Evolutionary conservation across 2,888 invertebrate genomes (phyloP).

Genomic region (Choreutis nemorana): DNA sequence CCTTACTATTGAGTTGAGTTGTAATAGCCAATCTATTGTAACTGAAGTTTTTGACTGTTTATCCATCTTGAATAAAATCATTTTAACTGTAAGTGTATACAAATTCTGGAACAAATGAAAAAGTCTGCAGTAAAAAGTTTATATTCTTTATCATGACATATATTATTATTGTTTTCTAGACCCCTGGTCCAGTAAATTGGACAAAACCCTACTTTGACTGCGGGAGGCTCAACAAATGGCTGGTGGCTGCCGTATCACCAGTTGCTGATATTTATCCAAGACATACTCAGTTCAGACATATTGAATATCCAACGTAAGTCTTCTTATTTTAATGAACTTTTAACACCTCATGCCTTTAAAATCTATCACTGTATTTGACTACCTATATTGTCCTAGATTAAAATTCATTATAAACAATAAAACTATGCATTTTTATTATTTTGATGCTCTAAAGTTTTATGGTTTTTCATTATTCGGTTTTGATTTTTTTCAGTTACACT

Average conservation of each 20-base stretch:
- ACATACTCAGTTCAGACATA: conserved; percentile 90
- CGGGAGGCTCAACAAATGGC: conserved; percentile 94
- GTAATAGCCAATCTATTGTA: too few relatives aligned
- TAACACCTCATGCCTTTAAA: conserved; percentile 4
- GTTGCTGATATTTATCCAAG: conserved; percentile 95
- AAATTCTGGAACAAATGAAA: too few relatives aligned
- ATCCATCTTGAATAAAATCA: too few relatives aligned
- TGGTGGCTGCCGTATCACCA: conserved; percentile 92
- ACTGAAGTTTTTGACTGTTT: background rate
- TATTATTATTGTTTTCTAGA: conserved; percentile 16
- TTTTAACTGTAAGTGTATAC: too few relatives aligned
- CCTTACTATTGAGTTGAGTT: too few relatives aligned
- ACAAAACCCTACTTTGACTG: conserved; percentile 97
- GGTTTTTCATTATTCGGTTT: background rate
- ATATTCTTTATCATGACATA: background rate
- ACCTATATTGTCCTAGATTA: too few relatives aligned
- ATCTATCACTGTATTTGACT: too few relatives aligned
- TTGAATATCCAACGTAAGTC: conserved; percentile 93
- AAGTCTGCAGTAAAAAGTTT: too few relatives aligned
- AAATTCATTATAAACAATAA: too few relatives aligned
- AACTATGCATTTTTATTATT: too few relatives aligned
- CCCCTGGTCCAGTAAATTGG: conserved; percentile 91
- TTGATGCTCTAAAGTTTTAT: too few relatives aligned
- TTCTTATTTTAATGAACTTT: too few relatives aligned
- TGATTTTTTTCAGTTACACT: conserved; percentile 72